Base-by-base conservation (phyloP, 1,140 invertebrate species). In the Sitobion miscanthi region DNA sequence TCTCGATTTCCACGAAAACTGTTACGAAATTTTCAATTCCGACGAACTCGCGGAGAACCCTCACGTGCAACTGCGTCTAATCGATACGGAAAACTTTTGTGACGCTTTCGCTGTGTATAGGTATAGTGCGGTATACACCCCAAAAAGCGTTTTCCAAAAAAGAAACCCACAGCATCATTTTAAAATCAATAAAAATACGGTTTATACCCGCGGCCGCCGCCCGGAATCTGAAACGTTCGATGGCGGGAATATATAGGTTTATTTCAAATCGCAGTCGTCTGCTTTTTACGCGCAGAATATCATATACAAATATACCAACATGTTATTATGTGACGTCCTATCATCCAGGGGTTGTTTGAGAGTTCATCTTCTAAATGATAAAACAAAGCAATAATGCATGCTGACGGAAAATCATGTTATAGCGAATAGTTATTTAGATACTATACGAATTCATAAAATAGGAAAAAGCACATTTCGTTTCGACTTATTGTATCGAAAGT, bases 81-180 rank as follows among this genome's bases (percentile, higher is more conserved):
- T 38, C 82, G 38, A 83, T 42, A 42, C 38, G 21, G 17, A 23
- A 42, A 83, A 83, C 82, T 83, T 83, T 83, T 23, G 38, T 38
- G 38, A n/a, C 82, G 82, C 82, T 83, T 42, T 38, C 82, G 17
- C 35, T 42, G 42, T 83, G 42, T 83, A 82, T 82, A 20, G 20
- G 20, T 62, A 30, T 62, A 62, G 1, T 30, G 14, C 14, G 62
- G 14, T 77, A n/a, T 77, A 23, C n/a, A 77, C 35, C n/a, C 35
- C 82, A 42, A 83, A 83, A 83, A 35, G 35, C 25, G 38, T 83
- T 83, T 83, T 83, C 82, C 82, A 8, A 83, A 83, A 83, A 83
- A 38, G 82, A 42, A 83, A 83, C 82, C 62, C n/a, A n/a, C 62
- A 77, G 30, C 82, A 42, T 42, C 17, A 38, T 83, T 83, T 35